Evolutionary conservation across 1,140 invertebrate species (phyloP), one percentile per base, ranked within the genome.

Genomic region (Phthorimaea operculella): DNA sequence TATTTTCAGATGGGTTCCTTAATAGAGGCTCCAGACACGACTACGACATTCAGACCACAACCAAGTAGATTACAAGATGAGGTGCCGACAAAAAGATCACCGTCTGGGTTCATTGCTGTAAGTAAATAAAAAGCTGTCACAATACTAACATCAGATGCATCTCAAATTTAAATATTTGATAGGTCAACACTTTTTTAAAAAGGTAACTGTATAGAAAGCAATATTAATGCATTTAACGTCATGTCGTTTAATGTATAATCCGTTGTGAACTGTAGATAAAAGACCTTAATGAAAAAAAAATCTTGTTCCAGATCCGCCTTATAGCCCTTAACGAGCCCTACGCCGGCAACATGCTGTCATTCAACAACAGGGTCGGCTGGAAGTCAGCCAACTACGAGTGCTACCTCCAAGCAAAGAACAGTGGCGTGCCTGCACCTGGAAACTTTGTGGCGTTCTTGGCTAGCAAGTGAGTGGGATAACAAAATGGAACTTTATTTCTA

Each of bases 361-460:
- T 51, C 0, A 63, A 47, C 1, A 68, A 67, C 42, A 61, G 8
- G 67, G 17, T 58, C 10, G 96, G 97, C 3, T 90, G 95, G 17
- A 88, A 92, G 44, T 95, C 95, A 10, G 96, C 93, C 12, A 96
- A 98, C 86, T 94, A 94, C 57, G 88, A 91, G 54, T 99, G 97
- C 80, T 96, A 98, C 85, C 87, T 92, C 52, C 93, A 99, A 85
- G 92, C 96, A 6, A 87, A 90, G 57, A 86, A 90, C 67, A 90
- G 92, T 11, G 91, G 91, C 5, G n/a, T n/a, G n/a, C n/a, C n/a
- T n/a, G 82, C 93, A 6, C 85, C 88, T 61, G 94, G 94, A 34
- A 97, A 94, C 39, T 99, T 98, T 87, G 89, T 94, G 60, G 95
- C 97, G 33, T 97, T 99, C 85, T 88, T 94, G 10, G 91, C 92